These are phyloP conservation scores for Clunio marinus DNA, from an alignment of 2,888 invertebrate genomes.

Conservation along the genomic window DNA sequence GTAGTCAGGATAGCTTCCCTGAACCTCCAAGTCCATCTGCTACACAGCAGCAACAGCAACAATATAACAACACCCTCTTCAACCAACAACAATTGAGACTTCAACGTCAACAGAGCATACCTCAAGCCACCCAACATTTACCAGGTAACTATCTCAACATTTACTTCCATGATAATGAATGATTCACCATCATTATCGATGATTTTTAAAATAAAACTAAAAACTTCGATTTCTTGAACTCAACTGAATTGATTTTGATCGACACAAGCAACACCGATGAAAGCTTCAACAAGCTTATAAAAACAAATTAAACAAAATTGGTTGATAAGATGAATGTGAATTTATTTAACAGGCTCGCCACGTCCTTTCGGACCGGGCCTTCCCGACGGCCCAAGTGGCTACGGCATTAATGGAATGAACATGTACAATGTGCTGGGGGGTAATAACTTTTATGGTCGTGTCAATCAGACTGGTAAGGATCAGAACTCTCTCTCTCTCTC, in stretches of 20 bases:
- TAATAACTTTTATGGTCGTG: conserved; percentile 51
- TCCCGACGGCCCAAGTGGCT: conserved; percentile 47
- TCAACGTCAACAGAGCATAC: conserved; percentile 50
- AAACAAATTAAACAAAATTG: not conserved
- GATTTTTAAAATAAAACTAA: too few species aligned
- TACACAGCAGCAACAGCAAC: conserved; percentile 44
- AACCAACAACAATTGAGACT: conserved; percentile 48
- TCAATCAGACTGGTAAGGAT: conserved; percentile 50
- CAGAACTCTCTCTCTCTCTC: not conserved
- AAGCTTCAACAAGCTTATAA: too few species aligned
- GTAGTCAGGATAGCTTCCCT: conserved; percentile 44
- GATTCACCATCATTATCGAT: too few species aligned
- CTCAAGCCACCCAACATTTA: conserved; percentile 51
- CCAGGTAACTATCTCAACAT: conserved; percentile 46
- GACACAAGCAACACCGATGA: too few species aligned
- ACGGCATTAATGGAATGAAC: conserved; percentile 43
- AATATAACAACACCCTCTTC: conserved; percentile 40
- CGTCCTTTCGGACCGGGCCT: conserved; percentile 47
- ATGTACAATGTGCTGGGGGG: conserved; percentile 47
- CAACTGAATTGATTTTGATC: too few species aligned
- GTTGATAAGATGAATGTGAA: conserved; percentile 16
- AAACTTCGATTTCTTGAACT: too few species aligned
- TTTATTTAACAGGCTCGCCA: conserved; percentile 49
- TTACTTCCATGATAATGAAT: too few species aligned
- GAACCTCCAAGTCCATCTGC: conserved; percentile 46